phyloP scores from a whole-genome alignment of 2,113 vertebrate species.

The Prionailurus viverrinus region DNA sequence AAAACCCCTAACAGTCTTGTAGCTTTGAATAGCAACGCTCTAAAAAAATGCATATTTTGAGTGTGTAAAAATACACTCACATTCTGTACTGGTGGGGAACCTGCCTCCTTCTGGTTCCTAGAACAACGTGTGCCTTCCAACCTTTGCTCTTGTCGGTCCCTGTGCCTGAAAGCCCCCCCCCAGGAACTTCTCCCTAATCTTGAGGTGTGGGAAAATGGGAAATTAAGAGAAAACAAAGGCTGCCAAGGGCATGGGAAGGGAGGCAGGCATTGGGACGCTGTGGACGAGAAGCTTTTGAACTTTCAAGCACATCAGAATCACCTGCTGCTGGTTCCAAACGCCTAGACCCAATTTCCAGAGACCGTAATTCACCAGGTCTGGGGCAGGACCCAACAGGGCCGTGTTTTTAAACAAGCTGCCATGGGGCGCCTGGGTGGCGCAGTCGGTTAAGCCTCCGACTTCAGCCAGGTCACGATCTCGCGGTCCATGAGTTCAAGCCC shows the following conservation, averaged over 20 bases:
- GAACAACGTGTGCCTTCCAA: not conserved
- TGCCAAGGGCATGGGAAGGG: not conserved
- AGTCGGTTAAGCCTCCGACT: no score
- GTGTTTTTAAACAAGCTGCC: not conserved
- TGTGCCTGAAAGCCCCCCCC: not conserved
- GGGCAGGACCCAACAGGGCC: fast-evolving
- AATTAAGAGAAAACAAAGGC: not conserved
- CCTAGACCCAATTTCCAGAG: not conserved
- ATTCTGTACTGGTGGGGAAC: not conserved
- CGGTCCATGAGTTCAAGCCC: no score
- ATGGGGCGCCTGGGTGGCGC: no score
- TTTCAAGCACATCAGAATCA: not conserved
- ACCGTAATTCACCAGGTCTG: fast-evolving
- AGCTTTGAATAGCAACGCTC: not conserved
- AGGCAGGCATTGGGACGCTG: fast-evolving
- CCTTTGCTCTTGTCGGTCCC: not conserved
- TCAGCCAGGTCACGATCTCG: no score
- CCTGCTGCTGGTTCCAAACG: not conserved
- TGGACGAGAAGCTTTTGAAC: not conserved
- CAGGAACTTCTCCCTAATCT: not conserved
- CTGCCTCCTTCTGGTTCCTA: not conserved
- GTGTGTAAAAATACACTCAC: not conserved
- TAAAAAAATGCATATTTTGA: not conserved
- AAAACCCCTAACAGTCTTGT: not conserved
- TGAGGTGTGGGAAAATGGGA: not conserved